Conservation (phyloP, 2,888 invertebrate species). For the Drosophila subquinaria region DNA sequence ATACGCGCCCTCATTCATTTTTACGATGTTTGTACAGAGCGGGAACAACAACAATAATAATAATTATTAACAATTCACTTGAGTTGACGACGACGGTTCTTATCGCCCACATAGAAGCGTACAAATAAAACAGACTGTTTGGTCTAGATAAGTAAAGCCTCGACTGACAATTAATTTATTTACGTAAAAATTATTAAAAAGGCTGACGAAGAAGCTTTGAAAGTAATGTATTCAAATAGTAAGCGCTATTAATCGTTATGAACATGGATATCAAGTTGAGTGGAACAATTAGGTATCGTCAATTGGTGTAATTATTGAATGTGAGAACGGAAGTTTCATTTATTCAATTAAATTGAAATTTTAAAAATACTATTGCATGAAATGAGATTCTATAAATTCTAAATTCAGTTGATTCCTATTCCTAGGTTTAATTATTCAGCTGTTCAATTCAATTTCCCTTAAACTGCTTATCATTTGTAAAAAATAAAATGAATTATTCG, state of each 20-base stretch:
- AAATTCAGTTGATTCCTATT: too few relatives aligned
- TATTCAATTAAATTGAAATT: background rate
- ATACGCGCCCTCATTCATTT: conserved; percentile 43
- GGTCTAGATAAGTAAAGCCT: conserved; percentile 35
- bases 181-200: conserved; percentile 50
- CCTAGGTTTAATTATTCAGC: too few relatives aligned
- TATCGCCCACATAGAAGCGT: conserved; percentile 35
- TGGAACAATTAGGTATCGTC: conserved; percentile 6
- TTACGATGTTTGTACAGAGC: conserved; percentile 40
- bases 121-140: conserved; percentile 21
- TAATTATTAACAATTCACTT: conserved; percentile 26
- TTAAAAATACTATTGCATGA: background rate
- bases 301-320: conserved; percentile 13
- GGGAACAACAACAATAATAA: conserved; percentile 3
- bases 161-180: conserved; percentile 61
- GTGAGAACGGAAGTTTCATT: conserved; percentile 2
- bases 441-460: too few relatives aligned
- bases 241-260: background rate
- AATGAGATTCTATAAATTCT: background rate
- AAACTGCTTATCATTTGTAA: background rate
- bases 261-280: background rate
- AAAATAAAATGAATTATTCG: background rate
- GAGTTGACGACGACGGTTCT: conserved; percentile 19
- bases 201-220: conserved; percentile 30
- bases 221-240: conserved; percentile 18